Base-by-base conservation (phyloP, 2,888 invertebrate genomes). In the Pyrocoelia pectoralis region DNA sequence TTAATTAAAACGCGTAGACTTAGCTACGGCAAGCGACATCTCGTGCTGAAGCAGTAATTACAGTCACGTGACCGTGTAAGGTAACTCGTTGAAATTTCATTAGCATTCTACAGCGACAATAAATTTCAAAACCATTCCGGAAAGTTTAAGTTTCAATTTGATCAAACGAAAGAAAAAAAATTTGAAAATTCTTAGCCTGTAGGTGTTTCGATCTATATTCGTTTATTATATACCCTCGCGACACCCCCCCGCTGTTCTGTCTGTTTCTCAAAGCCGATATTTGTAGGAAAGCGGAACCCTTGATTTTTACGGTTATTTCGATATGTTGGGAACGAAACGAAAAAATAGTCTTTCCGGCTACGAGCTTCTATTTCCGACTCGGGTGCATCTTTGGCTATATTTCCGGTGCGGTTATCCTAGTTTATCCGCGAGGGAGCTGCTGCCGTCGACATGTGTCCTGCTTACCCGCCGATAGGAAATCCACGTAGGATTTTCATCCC, bases 351-450 rank as follows among this genome's bases (percentile, higher is more conserved):
- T 81, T 83, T 84, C 83, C 83, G 83, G 82, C 79, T 83, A 79
- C 83, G 81, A 82, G 81, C 81, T 83, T 83, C 83, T 78, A 84
- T 84, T 83, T 84, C 84, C 84, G 83, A 79, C 80, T 74, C 75
- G 76, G 70, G 73, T 77, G 76, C 75, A 77, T 79, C 78, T 77
- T 73, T 74, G 75, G 76, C 79, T 83, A 80, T 83, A 84, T 83
- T 83, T 85, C 84, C 84, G 83, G 81, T 79, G 81, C 80, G 81
- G 84, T 84, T 84, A 84, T 84, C 83, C 83, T 80, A 79, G 80
- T 83, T 84, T 83, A 84, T 83, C 83, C 83, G 83, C 81, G 81
- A 79, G 85, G 84, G 84, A 85, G 84, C 83, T 82, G 83, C 83
- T 82, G 77, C 76, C 79, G 79, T 77, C 79, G 80, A 83, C 83